Percentiles rank a stretch among this genome's conserved stretches.
Conservation (phyloP, 2,888 invertebrate genomes). For the Hofmannophila pseudospretella region DNA sequence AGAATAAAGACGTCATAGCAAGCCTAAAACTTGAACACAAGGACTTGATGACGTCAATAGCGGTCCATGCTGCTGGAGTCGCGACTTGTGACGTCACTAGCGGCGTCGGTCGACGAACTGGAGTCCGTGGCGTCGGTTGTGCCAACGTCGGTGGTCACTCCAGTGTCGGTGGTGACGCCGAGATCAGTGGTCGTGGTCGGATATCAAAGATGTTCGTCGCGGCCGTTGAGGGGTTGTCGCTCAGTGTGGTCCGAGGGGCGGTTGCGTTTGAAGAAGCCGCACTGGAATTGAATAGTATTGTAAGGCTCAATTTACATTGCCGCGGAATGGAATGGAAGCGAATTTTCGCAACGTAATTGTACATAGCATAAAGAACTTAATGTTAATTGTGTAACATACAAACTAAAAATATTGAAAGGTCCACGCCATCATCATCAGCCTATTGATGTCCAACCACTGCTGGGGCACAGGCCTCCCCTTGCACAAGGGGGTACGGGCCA, state of each 20-base stretch:
- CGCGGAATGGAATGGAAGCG: too few species aligned
- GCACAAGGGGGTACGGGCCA: too few species aligned
- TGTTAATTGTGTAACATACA: too few species aligned
- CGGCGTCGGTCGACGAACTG: slow-evolving; percentile 59
- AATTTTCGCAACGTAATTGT: too few species aligned
- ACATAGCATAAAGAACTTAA: too few species aligned
- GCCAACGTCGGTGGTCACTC: slow-evolving; percentile 31
- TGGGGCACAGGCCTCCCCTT: too few species aligned
- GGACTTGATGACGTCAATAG: slow-evolving; percentile 41
- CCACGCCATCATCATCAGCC: not conserved
- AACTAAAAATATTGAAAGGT: not conserved
- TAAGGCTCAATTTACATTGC: too few species aligned
- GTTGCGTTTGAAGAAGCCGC: slow-evolving; percentile 95
- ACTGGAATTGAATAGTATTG: slow-evolving; percentile 79
- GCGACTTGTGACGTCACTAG: slow-evolving; percentile 68
- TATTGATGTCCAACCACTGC: too few species aligned
- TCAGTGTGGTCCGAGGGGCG: slow-evolving; percentile 90
- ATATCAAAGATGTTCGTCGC: slow-evolving; percentile 87
- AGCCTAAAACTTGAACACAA: slow-evolving; percentile 35
- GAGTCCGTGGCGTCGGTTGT: slow-evolving; percentile 27
- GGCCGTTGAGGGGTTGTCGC: slow-evolving; percentile 89
- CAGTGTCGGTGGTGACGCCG: slow-evolving; percentile 46
- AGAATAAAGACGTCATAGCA: too few species aligned
- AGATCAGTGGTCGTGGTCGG: slow-evolving; percentile 47
- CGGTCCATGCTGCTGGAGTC: slow-evolving; percentile 64